Evolutionary conservation across 2,888 invertebrate genomes (phyloP).

Genomic region (Globia sparganii): DNA sequence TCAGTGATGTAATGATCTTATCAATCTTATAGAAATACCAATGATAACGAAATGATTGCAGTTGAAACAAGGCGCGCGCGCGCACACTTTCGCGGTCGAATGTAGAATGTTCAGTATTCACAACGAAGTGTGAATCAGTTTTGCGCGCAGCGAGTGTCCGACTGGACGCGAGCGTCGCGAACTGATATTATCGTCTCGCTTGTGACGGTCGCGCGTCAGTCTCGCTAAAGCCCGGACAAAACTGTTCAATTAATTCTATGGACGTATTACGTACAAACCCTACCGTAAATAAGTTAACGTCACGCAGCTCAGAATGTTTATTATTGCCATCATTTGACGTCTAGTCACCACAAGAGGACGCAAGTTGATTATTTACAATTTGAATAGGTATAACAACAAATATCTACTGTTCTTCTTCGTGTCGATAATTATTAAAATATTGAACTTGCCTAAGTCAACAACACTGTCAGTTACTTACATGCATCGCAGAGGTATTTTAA

Average conservation of each 20-base stretch:
- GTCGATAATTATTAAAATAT: background rate
- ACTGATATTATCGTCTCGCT: constrained; percentile 60
- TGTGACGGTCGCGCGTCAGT: constrained; percentile 40
- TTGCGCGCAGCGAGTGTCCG: constrained; percentile 67
- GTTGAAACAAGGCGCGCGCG: constrained; percentile 83
- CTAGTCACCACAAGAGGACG: constrained; percentile 23
- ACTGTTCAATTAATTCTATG: constrained; percentile 82
- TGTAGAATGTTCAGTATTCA: constrained; percentile 77
- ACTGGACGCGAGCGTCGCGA: constrained; percentile 61
- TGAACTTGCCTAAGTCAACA: background rate
- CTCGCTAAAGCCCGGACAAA: constrained; percentile 59
- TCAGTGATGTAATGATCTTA: constrained; percentile 88
- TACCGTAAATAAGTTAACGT: constrained; percentile 75
- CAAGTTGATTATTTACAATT: constrained; percentile 29
- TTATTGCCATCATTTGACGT: constrained; percentile 46
- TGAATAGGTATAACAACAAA: background rate
- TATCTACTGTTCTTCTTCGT: background rate
- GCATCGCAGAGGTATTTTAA: background rate
- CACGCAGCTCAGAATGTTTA: constrained; percentile 65
- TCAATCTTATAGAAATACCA: constrained; percentile 84
- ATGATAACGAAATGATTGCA: constrained; percentile 80
- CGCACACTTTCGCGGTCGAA: constrained; percentile 79
- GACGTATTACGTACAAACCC: constrained; percentile 79
- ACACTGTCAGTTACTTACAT: background rate
- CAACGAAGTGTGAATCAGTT: constrained; percentile 69